Base-by-base conservation (phyloP, 2,113 vertebrate species). In the Sarotherodon lohbergeri region DNA sequence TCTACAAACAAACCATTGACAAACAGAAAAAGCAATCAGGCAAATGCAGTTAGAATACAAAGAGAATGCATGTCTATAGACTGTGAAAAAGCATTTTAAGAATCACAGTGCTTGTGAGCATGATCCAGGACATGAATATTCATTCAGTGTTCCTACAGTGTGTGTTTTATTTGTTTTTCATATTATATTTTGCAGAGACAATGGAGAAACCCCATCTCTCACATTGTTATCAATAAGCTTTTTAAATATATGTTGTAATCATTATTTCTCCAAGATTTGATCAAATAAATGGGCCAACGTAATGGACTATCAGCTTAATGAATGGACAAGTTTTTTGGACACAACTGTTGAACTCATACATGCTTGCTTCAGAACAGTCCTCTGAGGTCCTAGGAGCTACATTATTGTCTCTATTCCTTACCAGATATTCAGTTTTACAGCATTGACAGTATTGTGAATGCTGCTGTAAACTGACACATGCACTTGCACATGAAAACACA, bases 1-100 rank as follows among this genome's bases (percentile, higher is more conserved):
- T 93, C 93, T 91, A 84, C 88, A 94, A 93, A 94, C 93, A 94
- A 93, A 89, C 89, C 93, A 94, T 95, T 96, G 90, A 95, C 66
- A 93, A 94, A 95, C 89, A 92, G 89, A 91, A 94, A 95, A 93
- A 85, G 91, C 94, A 95, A 95, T 95, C 94, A 94, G 81, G 90
- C 90, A 95, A 96, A 95, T 94, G 92, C 87, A 82, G 92, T 94
- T 93, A 92, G 81, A 32, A 76, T 80, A 94, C 85, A 95, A 95
- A 94, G 87, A 50, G 83, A 93, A 90, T 86, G 78, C 89, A 91
- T 86, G 22, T 93, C 66, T 92, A 86, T 86, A 90, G 83, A 94
- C 80, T 59, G 80, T 83, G 90, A 93, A 94, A 91, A 93, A 87
- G 82, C 90, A 93, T 93, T 94, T 90, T 85, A 86, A 88, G 91